Conservation (phyloP, 1,140 invertebrate species). For the Eriosoma lanigerum region DNA sequence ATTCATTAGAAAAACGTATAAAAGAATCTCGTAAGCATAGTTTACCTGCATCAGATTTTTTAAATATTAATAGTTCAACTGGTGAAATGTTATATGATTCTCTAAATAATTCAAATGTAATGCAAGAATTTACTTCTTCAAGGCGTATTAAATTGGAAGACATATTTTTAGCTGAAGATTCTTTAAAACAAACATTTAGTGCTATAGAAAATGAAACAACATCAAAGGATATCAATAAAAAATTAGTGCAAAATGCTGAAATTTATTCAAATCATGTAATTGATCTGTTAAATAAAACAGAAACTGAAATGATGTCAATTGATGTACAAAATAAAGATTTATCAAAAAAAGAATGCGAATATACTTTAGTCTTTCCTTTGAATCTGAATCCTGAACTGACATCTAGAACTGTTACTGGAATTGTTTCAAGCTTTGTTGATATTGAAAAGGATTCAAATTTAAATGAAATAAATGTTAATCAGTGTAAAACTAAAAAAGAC, state of each 20-base stretch:
- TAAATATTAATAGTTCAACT: slow-evolving; percentile 10
- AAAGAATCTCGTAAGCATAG: neutral
- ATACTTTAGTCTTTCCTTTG: neutral
- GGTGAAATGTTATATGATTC: neutral
- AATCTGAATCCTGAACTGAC: neutral
- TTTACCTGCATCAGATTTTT: slow-evolving; percentile 20
- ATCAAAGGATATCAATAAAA: neutral
- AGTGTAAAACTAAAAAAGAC: neutral
- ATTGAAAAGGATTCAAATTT: neutral
- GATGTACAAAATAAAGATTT: neutral
- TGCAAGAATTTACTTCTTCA: neutral
- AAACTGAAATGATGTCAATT: neutral
- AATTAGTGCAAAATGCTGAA: neutral
- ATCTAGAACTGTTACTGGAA: neutral
- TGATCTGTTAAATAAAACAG: neutral
- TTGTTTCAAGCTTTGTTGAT: neutral
- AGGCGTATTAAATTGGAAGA: slow-evolving; percentile 27
- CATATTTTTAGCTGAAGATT: slow-evolving; percentile 38
- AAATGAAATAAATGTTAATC: neutral
- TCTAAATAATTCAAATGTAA: neutral
- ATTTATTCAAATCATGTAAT: neutral
- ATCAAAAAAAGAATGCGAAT: neutral
- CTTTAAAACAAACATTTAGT: neutral
- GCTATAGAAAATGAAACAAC: neutral
- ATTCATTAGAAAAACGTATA: slow-evolving; percentile 25